Evolutionary conservation across 1,140 invertebrate species (phyloP).

Genomic region (Drosophila orosa): DNA sequence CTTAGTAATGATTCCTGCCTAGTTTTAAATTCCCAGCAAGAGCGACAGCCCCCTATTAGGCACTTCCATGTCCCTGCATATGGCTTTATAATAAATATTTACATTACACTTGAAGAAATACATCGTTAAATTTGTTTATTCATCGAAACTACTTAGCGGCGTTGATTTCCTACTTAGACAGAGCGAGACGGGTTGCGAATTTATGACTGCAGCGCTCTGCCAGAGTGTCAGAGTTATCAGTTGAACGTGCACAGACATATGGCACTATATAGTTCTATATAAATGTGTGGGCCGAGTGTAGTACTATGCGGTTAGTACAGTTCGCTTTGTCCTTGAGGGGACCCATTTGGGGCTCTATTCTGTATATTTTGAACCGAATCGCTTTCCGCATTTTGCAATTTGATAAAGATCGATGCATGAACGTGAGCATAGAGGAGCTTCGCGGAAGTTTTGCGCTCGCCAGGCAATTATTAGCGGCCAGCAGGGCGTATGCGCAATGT

Average conservation of each 20-base stretch:
- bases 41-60: background rate
- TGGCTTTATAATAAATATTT: slow-evolving; percentile 56
- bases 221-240: slow-evolving; percentile 58
- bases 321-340: slow-evolving; percentile 69
- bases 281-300: slow-evolving; percentile 7
- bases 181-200: slow-evolving; percentile 35
- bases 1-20: background rate
- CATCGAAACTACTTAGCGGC: slow-evolving; percentile 73
- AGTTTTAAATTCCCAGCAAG: background rate
- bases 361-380: slow-evolving; percentile 32
- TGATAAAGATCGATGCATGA: slow-evolving; percentile 75
- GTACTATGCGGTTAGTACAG: slow-evolving; percentile 65
- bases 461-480: slow-evolving; percentile 7
- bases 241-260: slow-evolving; percentile 44
- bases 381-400: slow-evolving; percentile 76
- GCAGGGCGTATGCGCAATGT: slow-evolving; percentile 76
- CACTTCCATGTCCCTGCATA: slow-evolving; percentile 10
- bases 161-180: slow-evolving; percentile 68
- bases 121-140: slow-evolving; percentile 79
- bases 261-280: slow-evolving; percentile 13
- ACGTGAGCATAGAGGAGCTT: slow-evolving; percentile 35
- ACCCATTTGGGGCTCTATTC: slow-evolving; percentile 44
- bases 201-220: slow-evolving; percentile 38
- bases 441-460: slow-evolving; percentile 62
- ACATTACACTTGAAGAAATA: slow-evolving; percentile 71